Evolutionary conservation across 2,797 vertebrate species (phyloP), one percentile per base, ranked within the genome.

Genomic region (Natrix natrix): DNA sequence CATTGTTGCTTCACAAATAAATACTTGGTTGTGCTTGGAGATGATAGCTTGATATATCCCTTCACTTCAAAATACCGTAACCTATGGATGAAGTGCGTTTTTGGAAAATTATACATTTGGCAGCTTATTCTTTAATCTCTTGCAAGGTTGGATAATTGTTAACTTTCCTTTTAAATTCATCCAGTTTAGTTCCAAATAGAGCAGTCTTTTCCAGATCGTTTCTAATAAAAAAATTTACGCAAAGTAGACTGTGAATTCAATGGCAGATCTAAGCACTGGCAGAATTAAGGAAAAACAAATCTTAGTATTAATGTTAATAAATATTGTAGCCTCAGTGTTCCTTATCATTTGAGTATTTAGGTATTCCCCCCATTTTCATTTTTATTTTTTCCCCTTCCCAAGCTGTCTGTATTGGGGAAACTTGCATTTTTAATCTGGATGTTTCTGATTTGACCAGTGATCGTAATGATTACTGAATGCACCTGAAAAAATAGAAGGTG

Each of bases 21-120:
- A 74, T 69, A 90, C 94, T 94, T 95, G 96, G 96, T 96, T 94
- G 0, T 93, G 93, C 94, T 0, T 5, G 43, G 91, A 93, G 74
- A 52, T 95, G 92, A 93, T 96, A 93, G 94, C 95, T 87, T 97
- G 96, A 95, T 95, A 91, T 94, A 26, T 92, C 95, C 95, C 95
- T 95, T 97, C 97, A 96, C 93, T 96, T 93, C 95, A 91, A 95
- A 95, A 94, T 57, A 20, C 17, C 16, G 1, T 59, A 88, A 56
- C 48, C 0, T 94, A 95, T 94, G 94, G 95, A 91, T 95, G 95
- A 94, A 91, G 91, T 92, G 91, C 66, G 87, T 94, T 94, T 95
- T 94, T 95, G 83, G 95, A 93, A 83, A 94, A 69, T 69, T 69
- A 0, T 0, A 90, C 55, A 59, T 74, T 87, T 91, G 90, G 87